Evolutionary conservation across 1,140 invertebrate species (phyloP).

Genomic region (Drosophila santomea): DNA sequence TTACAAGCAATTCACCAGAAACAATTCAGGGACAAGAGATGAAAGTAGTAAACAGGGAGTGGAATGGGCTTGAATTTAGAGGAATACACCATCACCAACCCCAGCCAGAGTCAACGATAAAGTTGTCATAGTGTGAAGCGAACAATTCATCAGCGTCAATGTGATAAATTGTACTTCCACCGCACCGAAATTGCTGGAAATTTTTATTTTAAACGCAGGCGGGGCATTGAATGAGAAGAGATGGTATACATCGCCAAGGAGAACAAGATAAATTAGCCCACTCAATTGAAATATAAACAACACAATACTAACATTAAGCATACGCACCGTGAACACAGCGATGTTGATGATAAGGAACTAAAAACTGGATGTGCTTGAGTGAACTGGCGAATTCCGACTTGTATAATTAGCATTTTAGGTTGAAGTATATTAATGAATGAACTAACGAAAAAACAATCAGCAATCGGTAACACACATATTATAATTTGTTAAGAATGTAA

Average conservation of each 20-base stretch:
- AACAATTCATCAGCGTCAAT: slow-evolving; percentile 82
- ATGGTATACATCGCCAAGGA: slow-evolving; percentile 53
- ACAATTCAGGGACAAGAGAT: slow-evolving; percentile 42
- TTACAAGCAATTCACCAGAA: slow-evolving; percentile 76
- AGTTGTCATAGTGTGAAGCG: slow-evolving; percentile 79
- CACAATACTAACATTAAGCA: slow-evolving; percentile 43
- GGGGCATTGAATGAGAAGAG: slow-evolving; percentile 1
- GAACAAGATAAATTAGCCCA: slow-evolving; percentile 68
- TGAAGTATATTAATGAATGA: too few relatives aligned
- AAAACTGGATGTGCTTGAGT: background rate
- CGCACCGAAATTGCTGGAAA: slow-evolving; percentile 67
- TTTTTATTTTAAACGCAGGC: slow-evolving; percentile 55
- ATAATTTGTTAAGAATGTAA: background rate
- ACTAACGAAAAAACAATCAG: background rate
- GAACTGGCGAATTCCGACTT: background rate
- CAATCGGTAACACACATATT: background rate
- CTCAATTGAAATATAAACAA: slow-evolving; percentile 79
- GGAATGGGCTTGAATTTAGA: background rate
- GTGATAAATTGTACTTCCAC: slow-evolving; percentile 77
- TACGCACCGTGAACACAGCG: slow-evolving; percentile 29
- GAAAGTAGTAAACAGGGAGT: slow-evolving; percentile 32
- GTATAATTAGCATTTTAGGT: background rate
- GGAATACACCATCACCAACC: slow-evolving; percentile 3
- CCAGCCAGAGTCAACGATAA: slow-evolving; percentile 62
- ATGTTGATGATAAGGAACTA: background rate